Base-by-base conservation (phyloP, 2,113 vertebrate species). In the Corythornis vintsioides region DNA sequence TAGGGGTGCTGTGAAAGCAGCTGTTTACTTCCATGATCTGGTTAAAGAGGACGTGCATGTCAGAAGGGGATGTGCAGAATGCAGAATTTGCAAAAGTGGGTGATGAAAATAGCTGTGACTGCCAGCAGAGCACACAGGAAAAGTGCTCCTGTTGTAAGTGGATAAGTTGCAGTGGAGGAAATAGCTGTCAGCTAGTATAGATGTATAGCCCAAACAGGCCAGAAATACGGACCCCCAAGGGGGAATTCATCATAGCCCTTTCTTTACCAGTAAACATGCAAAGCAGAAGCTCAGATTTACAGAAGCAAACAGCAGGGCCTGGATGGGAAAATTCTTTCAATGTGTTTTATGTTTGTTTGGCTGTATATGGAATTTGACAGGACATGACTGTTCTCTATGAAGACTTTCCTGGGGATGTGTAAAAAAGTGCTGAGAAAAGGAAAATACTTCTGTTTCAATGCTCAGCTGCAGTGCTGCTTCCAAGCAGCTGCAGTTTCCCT, bases 51-150 rank as follows among this genome's bases (percentile, higher is more conserved):
- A 95, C 3, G 38, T 48, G 73, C n/a, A 28, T 13, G 69, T 69
- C 76, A 83, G 78, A 88, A 77, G 14, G 25, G 47, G 28, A 70
- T 40, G 83, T 29, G 69, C 79, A 86, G 64, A 69, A 88, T 43
- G 69, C 85, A 88, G 86, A 63, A 89, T 15, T 67, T 45, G 88
- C 86, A 88, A 22, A 95, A 88, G 73, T 81, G 60, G 24, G 16
- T 26, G 80, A 91, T 61, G 85, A 74, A 93, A 94, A 95, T 81
- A 91, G 73, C 80, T 88, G 61, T 45, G 79, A 48, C n/a, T 89
- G 66, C 50, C 61, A 25, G 71, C 2, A 33, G 64, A 90, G 42
- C 52, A 25, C 1, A 2, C 33, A 5, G 33, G n/a, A 10, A 31
- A 91, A 95, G 69, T 66, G 75, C 59, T 94, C 42, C 40, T 75